Percentiles rank a stretch among this genome's conserved stretches.
Evolutionary conservation across 2,797 vertebrate genomes (phyloP).

Genomic region (Lagocephalus sceleratus): DNA sequence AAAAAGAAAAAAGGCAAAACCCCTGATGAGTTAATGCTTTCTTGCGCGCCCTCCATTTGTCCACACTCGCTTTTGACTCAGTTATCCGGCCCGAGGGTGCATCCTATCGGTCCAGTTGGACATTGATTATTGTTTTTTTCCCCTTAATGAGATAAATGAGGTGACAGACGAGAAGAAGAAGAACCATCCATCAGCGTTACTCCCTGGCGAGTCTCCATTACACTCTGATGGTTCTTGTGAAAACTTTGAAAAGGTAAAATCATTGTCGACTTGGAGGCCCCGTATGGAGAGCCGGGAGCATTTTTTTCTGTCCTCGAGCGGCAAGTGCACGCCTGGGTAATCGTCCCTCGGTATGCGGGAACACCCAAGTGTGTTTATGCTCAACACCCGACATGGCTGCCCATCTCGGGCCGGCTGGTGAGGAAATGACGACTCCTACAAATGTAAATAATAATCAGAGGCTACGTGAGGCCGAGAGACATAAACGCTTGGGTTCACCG

Average conservation of each 20-base stretch:
- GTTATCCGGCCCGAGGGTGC: background rate
- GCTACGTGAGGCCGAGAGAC: constrained; percentile 68
- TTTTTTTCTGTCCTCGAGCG: constrained; percentile 52
- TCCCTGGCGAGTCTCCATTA: constrained; percentile 24
- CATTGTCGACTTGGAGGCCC: constrained; percentile 2
- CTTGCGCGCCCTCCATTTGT: background rate
- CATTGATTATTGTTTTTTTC: constrained; percentile 48
- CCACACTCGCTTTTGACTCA: constrained; percentile 15
- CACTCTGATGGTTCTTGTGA: background rate
- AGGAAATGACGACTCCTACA: constrained; percentile 73
- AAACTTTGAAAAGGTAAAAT: background rate
- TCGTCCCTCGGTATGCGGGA: constrained; percentile 60
- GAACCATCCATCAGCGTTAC: constrained; percentile 51
- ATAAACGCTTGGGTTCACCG: constrained; percentile 55
- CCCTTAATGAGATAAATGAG: constrained; percentile 53
- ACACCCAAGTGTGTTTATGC: constrained; percentile 68
- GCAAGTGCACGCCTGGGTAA: constrained; percentile 55
- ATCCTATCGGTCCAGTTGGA: constrained; percentile 30
- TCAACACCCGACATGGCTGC: constrained; percentile 59
- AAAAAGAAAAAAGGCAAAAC: background rate
- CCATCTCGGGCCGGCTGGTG: constrained; percentile 51
- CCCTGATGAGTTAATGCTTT: constrained; percentile 3
- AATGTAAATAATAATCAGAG: constrained; percentile 78
- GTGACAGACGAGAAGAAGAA: constrained; percentile 20
- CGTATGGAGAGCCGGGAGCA: constrained; percentile 36